Evolutionary conservation across 2,888 invertebrate species (phyloP).

Genomic region (Adelognathus sp.): DNA sequence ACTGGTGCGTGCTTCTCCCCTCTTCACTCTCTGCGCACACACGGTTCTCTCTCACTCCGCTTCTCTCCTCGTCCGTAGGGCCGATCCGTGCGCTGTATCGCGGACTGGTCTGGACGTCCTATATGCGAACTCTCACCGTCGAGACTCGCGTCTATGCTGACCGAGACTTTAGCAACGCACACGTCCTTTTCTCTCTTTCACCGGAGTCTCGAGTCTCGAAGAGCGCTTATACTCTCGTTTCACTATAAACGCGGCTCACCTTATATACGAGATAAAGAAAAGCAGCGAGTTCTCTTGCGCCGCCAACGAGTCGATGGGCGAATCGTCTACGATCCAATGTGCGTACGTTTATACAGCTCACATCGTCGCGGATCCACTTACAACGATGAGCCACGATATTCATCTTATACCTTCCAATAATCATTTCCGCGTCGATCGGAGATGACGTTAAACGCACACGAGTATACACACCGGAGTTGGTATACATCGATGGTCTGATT

Average conservation of each 20-base stretch:
- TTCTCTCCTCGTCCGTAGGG: background rate
- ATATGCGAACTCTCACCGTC: slow-evolving; percentile 7
- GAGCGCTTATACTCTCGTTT: slow-evolving; percentile 5
- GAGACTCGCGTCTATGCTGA: background rate
- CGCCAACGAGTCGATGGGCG: background rate
- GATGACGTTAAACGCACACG: slow-evolving; percentile 3
- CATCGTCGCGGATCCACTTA: background rate
- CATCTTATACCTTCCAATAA: background rate
- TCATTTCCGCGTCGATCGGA: slow-evolving; percentile 42
- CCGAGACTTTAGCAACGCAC: slow-evolving; percentile 11
- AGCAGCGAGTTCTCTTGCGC: background rate
- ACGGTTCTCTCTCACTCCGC: background rate
- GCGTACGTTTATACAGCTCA: background rate
- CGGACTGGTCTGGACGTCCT: background rate
- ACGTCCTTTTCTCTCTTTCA: background rate
- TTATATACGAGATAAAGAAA: background rate
- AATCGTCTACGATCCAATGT: background rate
- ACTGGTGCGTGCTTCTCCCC: slow-evolving; percentile 73
- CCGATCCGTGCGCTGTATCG: background rate
- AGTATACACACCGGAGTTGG: too few species aligned
- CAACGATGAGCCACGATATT: background rate
- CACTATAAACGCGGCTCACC: background rate
- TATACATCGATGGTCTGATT: too few species aligned
- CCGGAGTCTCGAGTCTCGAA: background rate
- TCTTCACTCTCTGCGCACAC: slow-evolving; percentile 47